These are phyloP conservation scores for Chorisops tibialis DNA, from an alignment of 2,888 invertebrate genomes.

Conservation along the genomic window DNA sequence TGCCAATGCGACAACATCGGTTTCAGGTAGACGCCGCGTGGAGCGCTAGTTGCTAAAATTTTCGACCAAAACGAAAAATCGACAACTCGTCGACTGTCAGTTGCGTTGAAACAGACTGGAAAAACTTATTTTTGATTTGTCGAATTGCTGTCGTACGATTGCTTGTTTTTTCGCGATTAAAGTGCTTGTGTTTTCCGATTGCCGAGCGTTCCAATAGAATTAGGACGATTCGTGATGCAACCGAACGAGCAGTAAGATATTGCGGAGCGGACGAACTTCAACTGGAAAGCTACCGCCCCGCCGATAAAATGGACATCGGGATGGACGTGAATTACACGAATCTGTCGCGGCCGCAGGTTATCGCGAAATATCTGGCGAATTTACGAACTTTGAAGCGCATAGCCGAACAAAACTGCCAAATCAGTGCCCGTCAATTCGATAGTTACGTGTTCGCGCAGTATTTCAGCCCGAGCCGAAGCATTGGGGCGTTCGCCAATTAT, in stretches of 20 bases:
- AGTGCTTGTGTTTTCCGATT: not conserved
- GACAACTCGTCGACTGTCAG: too few relatives aligned
- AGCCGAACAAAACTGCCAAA: constrained; percentile 57
- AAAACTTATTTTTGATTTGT: too few relatives aligned
- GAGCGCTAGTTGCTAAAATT: not conserved
- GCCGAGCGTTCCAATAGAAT: not conserved
- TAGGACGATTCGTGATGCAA: not conserved
- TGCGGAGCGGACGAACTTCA: not conserved
- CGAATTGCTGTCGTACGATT: not conserved
- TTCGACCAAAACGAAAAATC: not conserved
- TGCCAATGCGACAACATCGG: constrained; percentile 12
- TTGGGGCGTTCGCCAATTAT: constrained; percentile 33
- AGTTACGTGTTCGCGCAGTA: constrained; percentile 58
- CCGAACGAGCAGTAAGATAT: not conserved
- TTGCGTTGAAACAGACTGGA: too few relatives aligned
- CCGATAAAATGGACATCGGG: constrained; percentile 33
- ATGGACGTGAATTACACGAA: constrained; percentile 35
- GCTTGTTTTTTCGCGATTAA: not conserved
- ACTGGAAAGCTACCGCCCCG: not conserved
- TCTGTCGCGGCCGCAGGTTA: constrained; percentile 48
- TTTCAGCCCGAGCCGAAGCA: constrained; percentile 52
- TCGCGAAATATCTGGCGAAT: constrained; percentile 57
- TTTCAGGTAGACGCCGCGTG: not conserved
- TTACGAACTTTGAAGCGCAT: constrained; percentile 59
- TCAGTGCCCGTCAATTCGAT: constrained; percentile 63